Percentiles rank a stretch among this genome's conserved stretches.
These are phyloP conservation scores for Notarius lentiginosus DNA, from an alignment of 2,113 vertebrate species.

Conservation along the genomic window DNA sequence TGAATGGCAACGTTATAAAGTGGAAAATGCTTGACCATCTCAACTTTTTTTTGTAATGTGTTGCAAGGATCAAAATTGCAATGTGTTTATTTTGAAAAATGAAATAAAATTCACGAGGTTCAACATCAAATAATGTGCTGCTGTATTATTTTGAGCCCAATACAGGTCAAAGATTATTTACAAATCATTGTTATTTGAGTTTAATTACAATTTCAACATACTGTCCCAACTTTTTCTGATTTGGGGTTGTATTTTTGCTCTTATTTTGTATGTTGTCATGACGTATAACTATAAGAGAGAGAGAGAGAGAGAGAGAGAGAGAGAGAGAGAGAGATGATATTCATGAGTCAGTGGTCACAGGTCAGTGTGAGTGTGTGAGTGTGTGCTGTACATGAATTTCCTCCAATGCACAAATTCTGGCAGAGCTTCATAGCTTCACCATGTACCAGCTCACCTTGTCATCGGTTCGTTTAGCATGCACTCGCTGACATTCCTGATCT, in stretches of 20 bases:
- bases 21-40: too few relatives aligned
- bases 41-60: too few relatives aligned
- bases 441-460: not conserved
- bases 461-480: constrained; percentile 10
- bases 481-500: not conserved
- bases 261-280: not conserved
- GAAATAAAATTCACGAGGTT: too few relatives aligned
- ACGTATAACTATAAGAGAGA: not conserved
- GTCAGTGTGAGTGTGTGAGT: constrained; percentile 3
- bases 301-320: not conserved
- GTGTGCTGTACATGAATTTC: not conserved
- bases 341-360: constrained; percentile 18
- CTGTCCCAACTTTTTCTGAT: too few relatives aligned
- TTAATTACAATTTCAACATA: too few relatives aligned
- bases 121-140: too few relatives aligned
- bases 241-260: not conserved
- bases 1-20: too few relatives aligned
- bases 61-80: too few relatives aligned
- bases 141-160: too few relatives aligned
- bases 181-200: too few relatives aligned
- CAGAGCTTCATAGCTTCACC: not conserved
- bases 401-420: not conserved
- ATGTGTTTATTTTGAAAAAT: too few relatives aligned
- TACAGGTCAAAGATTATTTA: too few relatives aligned
- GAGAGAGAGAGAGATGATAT: not conserved